Conservation (phyloP, 2,797 vertebrate genomes). For the Siniperca undulata region DNA sequence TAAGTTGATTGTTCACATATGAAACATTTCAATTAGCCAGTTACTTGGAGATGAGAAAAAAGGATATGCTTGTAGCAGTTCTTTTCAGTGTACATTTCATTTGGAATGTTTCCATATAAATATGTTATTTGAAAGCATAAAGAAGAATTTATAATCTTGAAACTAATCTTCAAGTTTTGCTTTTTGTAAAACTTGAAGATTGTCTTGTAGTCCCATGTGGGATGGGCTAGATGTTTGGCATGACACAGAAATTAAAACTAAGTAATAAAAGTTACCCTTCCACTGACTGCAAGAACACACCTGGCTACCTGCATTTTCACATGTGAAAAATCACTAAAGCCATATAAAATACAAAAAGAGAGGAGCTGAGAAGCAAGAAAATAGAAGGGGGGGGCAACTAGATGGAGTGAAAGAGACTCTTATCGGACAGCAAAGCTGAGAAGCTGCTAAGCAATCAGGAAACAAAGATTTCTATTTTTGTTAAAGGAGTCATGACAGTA, state of each 20-base stretch:
- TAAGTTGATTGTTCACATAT: neutral
- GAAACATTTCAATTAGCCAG: neutral
- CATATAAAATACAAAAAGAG: neutral
- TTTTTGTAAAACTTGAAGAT: neutral
- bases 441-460: conserved; percentile 47
- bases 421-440: conserved; percentile 48
- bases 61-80: neutral
- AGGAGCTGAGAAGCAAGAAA: conserved; percentile 12
- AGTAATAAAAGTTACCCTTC: neutral
- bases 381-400: neutral
- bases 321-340: conserved; percentile 18
- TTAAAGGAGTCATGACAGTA: conserved; percentile 43
- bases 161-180: neutral
- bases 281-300: neutral
- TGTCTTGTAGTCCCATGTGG: neutral
- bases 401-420: conserved; percentile 24
- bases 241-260: neutral
- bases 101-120: neutral
- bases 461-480: conserved; percentile 68
- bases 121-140: neutral
- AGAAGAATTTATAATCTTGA: neutral
- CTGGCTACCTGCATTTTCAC: conserved; percentile 3
- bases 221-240: neutral
- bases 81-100: neutral
- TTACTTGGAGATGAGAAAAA: neutral